phyloP scores from a whole-genome alignment of 2,888 invertebrate species.

The Sinotaia quadrata region DNA sequence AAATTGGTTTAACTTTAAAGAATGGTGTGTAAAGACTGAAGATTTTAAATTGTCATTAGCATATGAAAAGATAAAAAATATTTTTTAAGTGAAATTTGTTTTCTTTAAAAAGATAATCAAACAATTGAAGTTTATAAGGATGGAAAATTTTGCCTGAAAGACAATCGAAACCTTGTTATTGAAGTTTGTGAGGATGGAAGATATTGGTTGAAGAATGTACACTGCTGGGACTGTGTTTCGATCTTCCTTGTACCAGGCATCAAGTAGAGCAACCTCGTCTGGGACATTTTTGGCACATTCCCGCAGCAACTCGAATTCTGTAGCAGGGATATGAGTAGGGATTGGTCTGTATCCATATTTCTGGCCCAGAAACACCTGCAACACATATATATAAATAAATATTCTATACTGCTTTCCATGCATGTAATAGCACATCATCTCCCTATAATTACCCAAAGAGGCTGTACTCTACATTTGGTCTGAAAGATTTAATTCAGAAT shows the following conservation, averaged over 20 bases:
- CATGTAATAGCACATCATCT: too few relatives aligned
- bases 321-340: slow-evolving; percentile 93
- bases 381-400: too few relatives aligned
- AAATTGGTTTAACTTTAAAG: too few relatives aligned
- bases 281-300: slow-evolving; percentile 79
- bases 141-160: not conserved
- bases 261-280: slow-evolving; percentile 85
- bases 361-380: slow-evolving; percentile 91
- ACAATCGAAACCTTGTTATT: slow-evolving; percentile 91
- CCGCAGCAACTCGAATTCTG: slow-evolving; percentile 86
- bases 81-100: too few relatives aligned
- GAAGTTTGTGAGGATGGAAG: slow-evolving; percentile 95
- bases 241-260: slow-evolving; percentile 97
- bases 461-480: too few relatives aligned
- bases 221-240: slow-evolving; percentile 96
- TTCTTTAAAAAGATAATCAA: not conserved
- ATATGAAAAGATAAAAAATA: too few relatives aligned
- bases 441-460: too few relatives aligned
- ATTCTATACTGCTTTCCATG: too few relatives aligned
- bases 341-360: slow-evolving; percentile 99
- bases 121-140: not conserved
- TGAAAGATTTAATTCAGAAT: too few relatives aligned
- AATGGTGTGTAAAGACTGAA: too few relatives aligned
- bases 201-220: slow-evolving; percentile 95
- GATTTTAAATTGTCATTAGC: too few relatives aligned